Evolutionary conservation across 2,113 vertebrate species (phyloP).

Genomic region (Morone saxatilis): DNA sequence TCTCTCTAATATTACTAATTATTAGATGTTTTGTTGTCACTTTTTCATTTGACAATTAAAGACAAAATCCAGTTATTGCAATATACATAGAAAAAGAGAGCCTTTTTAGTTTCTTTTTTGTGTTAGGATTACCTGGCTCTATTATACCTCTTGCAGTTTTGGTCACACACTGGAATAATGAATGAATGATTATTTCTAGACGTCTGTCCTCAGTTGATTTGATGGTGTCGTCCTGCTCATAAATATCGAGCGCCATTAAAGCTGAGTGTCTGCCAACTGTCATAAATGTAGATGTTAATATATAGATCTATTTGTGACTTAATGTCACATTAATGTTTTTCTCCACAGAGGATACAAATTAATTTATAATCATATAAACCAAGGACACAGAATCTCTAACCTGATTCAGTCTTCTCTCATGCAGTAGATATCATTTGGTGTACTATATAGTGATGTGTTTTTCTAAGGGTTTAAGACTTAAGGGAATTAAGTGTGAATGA

Average conservation of each 20-base stretch:
- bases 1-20: background rate
- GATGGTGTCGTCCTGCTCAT: background rate
- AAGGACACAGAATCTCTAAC: no score
- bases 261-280: constrained; percentile 8
- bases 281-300: background rate
- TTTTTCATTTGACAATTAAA: background rate
- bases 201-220: constrained; percentile 2
- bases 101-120: background rate
- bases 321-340: constrained; percentile 22
- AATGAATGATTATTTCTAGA: constrained; percentile 2
- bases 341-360: background rate
- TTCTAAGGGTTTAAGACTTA: background rate
- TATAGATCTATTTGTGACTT: constrained; percentile 20
- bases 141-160: background rate
- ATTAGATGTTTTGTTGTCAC: background rate
- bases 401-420: background rate
- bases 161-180: background rate
- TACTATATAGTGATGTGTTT: background rate
- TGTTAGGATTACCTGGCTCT: background rate
- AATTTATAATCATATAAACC: no score
- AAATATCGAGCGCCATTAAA: constrained; percentile 27
- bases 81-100: background rate
- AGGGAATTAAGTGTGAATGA: background rate
- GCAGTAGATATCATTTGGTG: background rate
- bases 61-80: background rate